phyloP scores from a whole-genome alignment of 2,888 invertebrate species.

The Andricus quercusramuli region DNA sequence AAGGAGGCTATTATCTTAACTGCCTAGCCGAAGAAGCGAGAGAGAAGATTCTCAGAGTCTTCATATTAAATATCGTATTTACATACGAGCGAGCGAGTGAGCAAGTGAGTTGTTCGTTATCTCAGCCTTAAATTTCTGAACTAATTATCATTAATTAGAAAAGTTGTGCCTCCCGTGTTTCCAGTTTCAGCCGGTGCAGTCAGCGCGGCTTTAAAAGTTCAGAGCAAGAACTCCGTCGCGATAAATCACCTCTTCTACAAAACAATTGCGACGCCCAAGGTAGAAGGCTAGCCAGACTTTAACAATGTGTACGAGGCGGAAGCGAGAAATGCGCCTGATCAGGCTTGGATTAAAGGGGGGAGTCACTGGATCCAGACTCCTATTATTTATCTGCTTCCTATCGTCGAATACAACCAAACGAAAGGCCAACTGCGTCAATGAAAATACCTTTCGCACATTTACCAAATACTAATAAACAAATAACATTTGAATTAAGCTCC shows the following conservation, averaged over 20 bases:
- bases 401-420: neutral
- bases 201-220: constrained; percentile 61
- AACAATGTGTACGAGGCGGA: constrained; percentile 36
- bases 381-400: constrained; percentile 31
- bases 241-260: constrained; percentile 56
- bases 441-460: neutral
- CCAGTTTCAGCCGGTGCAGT: constrained; percentile 49
- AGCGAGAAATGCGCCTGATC: constrained; percentile 35
- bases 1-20: constrained; percentile 37
- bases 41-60: constrained; percentile 44
- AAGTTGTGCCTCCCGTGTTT: constrained; percentile 65
- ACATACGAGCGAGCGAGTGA: constrained; percentile 58
- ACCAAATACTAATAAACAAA: neutral
- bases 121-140: constrained; percentile 68
- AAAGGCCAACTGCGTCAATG: neutral
- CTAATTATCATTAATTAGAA: constrained; percentile 78
- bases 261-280: constrained; percentile 60
- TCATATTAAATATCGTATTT: constrained; percentile 63
- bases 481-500: neutral
- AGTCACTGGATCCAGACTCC: constrained; percentile 13
- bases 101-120: constrained; percentile 70
- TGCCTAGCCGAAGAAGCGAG: constrained; percentile 24
- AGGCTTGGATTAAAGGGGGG: constrained; percentile 27
- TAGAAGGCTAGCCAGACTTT: constrained; percentile 43
- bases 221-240: constrained; percentile 59